phyloP scores from a whole-genome alignment of 2,113 vertebrate species.

The Antechinus flavipes region DNA sequence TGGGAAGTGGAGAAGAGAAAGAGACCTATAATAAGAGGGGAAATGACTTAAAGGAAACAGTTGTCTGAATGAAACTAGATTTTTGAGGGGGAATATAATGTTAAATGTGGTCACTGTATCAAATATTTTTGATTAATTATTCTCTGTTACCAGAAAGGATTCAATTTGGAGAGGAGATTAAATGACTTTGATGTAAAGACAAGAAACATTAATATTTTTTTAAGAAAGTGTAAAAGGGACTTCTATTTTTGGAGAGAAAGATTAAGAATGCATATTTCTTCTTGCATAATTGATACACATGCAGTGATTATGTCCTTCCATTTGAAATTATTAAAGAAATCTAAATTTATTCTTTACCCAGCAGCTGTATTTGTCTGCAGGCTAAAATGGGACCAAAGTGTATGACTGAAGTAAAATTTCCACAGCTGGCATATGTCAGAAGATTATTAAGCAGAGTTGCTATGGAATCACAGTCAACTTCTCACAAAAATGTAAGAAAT shows the following conservation, averaged over 20 bases:
- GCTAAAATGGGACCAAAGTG: conserved; percentile 36
- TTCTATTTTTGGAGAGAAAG: background rate
- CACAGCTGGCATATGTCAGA: conserved; percentile 65
- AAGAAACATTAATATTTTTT: background rate
- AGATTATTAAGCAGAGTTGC: conserved; percentile 48
- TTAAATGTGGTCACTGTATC: background rate
- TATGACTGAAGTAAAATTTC: conserved; percentile 65
- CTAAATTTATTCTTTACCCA: conserved; percentile 49
- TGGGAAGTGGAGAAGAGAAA: background rate
- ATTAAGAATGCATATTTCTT: background rate
- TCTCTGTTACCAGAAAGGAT: background rate
- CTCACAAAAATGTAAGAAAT: conserved; percentile 46
- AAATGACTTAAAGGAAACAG: background rate
- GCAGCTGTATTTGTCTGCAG: conserved; percentile 57
- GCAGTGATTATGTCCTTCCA: conserved; percentile 52
- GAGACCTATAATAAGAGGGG: background rate
- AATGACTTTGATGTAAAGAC: background rate
- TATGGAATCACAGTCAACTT: conserved; percentile 42
- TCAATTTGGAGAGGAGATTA: background rate
- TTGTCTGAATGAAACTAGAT: background rate
- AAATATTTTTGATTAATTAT: background rate
- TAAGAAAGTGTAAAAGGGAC: background rate
- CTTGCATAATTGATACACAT: conserved; percentile 53
- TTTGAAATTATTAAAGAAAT: conserved; percentile 50
- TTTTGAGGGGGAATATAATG: background rate